Percentiles rank a stretch among this genome's conserved stretches.
Conservation (phyloP, 2,797 vertebrate genomes). For the Aphelocoma californica region DNA sequence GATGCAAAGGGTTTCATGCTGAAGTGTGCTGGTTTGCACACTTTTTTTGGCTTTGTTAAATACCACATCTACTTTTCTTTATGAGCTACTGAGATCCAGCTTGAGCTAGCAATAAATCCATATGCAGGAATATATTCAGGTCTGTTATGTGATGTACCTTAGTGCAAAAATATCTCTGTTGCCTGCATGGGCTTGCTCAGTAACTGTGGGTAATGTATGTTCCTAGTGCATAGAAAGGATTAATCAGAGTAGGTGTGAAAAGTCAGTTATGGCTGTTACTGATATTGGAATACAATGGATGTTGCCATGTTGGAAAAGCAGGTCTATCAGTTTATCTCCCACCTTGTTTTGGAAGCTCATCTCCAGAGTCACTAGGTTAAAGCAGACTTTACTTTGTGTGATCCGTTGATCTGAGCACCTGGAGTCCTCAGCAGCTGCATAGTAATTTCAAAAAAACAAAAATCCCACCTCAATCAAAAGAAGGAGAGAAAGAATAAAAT, state of each 20-base stretch:
- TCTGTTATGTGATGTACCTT: background rate
- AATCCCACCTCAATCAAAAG: background rate
- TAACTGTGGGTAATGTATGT: background rate
- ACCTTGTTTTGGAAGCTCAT: background rate
- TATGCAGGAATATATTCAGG: background rate
- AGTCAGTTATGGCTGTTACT: background rate
- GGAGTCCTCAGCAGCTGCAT: background rate
- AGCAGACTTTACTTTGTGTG: background rate
- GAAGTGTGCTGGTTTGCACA: background rate
- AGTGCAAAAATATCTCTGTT: background rate
- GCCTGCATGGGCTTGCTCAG: background rate
- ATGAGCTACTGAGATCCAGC: background rate
- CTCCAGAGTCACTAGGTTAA: background rate
- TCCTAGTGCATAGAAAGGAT: background rate
- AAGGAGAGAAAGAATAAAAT: background rate
- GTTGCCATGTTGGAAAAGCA: background rate
- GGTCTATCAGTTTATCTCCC: background rate
- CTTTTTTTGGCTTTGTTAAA: background rate
- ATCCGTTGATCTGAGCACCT: background rate
- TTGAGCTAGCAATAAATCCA: background rate
- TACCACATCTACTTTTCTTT: background rate
- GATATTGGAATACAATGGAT: background rate
- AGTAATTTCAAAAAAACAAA: background rate
- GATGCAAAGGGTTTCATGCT: background rate
- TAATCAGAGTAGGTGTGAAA: background rate